These are phyloP conservation scores for Platerodrilus igneus DNA, from an alignment of 2,888 invertebrate genomes.

Conservation along the genomic window DNA sequence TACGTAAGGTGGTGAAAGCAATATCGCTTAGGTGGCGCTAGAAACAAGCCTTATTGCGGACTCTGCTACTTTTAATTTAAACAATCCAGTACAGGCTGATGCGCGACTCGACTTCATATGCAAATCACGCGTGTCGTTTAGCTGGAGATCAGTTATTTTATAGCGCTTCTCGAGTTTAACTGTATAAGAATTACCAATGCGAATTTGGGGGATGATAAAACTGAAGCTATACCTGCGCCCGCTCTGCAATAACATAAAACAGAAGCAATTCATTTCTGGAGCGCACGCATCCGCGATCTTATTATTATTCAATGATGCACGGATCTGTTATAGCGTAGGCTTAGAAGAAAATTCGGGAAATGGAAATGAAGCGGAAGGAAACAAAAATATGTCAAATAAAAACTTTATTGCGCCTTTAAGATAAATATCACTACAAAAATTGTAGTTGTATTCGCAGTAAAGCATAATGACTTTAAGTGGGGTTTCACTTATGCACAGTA, in stretches of 20 bases:
- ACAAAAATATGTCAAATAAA: slow-evolving; percentile 21
- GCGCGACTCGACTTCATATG: slow-evolving; percentile 39
- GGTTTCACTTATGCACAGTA: no score
- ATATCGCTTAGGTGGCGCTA: slow-evolving; percentile 28
- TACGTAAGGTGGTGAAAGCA: slow-evolving; percentile 36
- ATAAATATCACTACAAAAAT: no score
- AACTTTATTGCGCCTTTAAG: no score
- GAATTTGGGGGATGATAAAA: slow-evolving; percentile 29
- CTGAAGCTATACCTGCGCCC: slow-evolving; percentile 35
- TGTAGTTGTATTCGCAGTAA: no score
- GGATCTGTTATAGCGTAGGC: slow-evolving; percentile 43
- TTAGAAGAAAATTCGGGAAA: slow-evolving; percentile 24
- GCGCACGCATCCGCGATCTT: slow-evolving; percentile 46
- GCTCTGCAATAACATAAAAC: slow-evolving; percentile 42
- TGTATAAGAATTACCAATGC: slow-evolving; percentile 34
- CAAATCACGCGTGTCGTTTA: slow-evolving; percentile 48
- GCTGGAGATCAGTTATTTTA: slow-evolving; percentile 45
- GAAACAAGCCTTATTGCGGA: slow-evolving; percentile 26
- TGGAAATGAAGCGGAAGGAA: slow-evolving; percentile 23
- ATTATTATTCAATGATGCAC: slow-evolving; percentile 51
- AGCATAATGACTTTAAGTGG: no score
- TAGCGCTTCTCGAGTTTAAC: slow-evolving; percentile 35
- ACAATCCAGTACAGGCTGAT: slow-evolving; percentile 36
- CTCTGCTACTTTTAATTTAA: slow-evolving; percentile 42
- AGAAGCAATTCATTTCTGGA: slow-evolving; percentile 45